phyloP scores from a whole-genome alignment of 2,797 vertebrate genomes.

The Echiichthys vipera region DNA sequence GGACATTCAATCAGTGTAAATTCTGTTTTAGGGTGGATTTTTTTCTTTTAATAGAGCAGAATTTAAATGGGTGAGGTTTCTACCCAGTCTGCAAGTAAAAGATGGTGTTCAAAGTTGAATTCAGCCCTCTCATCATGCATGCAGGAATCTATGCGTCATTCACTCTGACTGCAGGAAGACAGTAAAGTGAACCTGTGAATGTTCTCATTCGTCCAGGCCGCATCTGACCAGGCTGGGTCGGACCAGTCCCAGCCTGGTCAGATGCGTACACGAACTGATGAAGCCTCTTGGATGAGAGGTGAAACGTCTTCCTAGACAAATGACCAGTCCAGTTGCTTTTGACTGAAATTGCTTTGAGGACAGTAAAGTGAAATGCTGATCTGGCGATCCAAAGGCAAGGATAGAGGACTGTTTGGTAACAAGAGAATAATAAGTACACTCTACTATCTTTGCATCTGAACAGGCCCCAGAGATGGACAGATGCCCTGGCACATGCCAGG shows the following conservation, averaged over 20 bases:
- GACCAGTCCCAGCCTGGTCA: no score
- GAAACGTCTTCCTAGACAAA: no score
- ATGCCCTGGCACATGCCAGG: neutral
- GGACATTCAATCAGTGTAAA: conserved; percentile 3
- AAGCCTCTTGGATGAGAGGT: no score
- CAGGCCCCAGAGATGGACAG: conserved; percentile 1
- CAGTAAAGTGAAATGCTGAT: accelerated
- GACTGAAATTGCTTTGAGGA: no score
- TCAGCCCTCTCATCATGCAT: neutral
- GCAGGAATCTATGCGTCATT: no score
- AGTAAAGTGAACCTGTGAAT: neutral
- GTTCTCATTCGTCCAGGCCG: no score
- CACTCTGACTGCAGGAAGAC: neutral
- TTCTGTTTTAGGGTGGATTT: neutral
- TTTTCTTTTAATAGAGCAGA: neutral
- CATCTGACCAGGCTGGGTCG: no score
- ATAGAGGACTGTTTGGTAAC: conserved; percentile 6
- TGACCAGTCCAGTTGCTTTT: no score
- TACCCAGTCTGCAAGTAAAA: accelerated
- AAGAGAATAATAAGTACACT: neutral
- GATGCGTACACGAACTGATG: no score
- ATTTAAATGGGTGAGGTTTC: neutral
- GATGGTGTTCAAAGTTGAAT: neutral
- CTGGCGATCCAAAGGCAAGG: accelerated
- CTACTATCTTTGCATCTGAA: neutral